Evolutionary conservation across 2,888 invertebrate species (phyloP).

Genomic region (Ashinkailepas kermadecensis): DNA sequence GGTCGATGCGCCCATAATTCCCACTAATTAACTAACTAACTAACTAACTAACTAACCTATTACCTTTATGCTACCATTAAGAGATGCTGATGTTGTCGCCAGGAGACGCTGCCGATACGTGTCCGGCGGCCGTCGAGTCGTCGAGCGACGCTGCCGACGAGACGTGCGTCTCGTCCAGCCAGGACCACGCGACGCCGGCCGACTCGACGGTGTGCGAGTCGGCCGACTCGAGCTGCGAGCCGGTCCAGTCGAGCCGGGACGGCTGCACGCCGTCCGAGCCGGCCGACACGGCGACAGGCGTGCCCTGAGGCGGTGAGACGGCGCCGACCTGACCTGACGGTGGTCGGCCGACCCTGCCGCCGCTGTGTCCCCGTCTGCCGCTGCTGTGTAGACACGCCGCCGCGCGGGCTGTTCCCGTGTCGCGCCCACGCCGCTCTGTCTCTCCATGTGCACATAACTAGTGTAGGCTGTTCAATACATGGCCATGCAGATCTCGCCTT

Average conservation of each 20-base stretch:
- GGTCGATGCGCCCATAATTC: too few relatives aligned
- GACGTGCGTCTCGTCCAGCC: too few relatives aligned
- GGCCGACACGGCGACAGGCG: neutral
- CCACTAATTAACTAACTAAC: too few relatives aligned
- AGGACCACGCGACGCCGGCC: neutral
- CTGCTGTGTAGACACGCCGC: neutral
- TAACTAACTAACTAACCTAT: too few relatives aligned
- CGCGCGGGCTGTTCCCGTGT: neutral
- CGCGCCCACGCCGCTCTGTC: neutral
- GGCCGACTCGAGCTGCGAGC: neutral
- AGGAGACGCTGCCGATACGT: too few relatives aligned
- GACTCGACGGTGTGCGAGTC: neutral
- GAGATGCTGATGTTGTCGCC: too few relatives aligned
- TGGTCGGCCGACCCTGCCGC: neutral
- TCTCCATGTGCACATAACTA: neutral
- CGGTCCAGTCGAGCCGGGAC: neutral
- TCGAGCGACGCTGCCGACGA: too few relatives aligned
- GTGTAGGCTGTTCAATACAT: constrained; percentile 18
- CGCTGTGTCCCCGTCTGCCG: neutral
- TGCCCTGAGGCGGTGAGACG: neutral
- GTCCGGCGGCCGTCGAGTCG: too few relatives aligned
- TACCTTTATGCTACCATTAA: too few relatives aligned
- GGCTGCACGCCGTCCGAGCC: neutral
- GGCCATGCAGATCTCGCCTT: neutral
- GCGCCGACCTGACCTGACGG: too few relatives aligned